Base-by-base conservation (phyloP, 2,113 vertebrate genomes). In the Prionailurus bengalensis region DNA sequence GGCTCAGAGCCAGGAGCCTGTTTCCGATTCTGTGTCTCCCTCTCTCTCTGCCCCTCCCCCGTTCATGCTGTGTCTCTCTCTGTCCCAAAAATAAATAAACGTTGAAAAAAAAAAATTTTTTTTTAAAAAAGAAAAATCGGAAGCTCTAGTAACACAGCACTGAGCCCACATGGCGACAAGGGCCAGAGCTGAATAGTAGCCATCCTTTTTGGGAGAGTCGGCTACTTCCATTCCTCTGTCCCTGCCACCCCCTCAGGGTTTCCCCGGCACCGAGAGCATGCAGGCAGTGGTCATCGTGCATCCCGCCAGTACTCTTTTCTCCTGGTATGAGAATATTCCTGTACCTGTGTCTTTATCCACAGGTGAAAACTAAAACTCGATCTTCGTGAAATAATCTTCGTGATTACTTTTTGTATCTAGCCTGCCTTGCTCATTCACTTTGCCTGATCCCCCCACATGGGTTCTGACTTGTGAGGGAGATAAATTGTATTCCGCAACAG, bases 181-280 rank as follows among this genome's bases (percentile, higher is more conserved):
- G 66, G 10, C 29, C 1, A 4, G 19, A 16, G 19, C 16, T 1
- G 2, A 45, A 13, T 0, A 7, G 39, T 0, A 17, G 4, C 16
- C 5, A 1, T 39, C 14, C 19, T 15, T 76, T 6, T 45, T 2
- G 9, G 27, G 0, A 39, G 2, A 65, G 31, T 25, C 13, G 29
- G 21, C 23, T 42, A 3, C 8, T 29, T 58, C 17, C 8, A 11
- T 2, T 27, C 27, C 48, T 27, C 12, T 13, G 23, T 7, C 36
- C 17, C 87, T 12, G 1, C 15, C 29, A 0, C 15, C 17, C 42
- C 36, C 45, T 1, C 0, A 0, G 5, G 15, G 10, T 6, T 8
- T 45, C 45, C 17, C 53, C 4, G 0, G 19, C n/a, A 7, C 0
- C 15, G 14, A 33, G 33, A 13, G 7, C 3, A 0, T 12, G 31